Conservation (phyloP, 1,140 invertebrate species). For the Tribolium madens region DNA sequence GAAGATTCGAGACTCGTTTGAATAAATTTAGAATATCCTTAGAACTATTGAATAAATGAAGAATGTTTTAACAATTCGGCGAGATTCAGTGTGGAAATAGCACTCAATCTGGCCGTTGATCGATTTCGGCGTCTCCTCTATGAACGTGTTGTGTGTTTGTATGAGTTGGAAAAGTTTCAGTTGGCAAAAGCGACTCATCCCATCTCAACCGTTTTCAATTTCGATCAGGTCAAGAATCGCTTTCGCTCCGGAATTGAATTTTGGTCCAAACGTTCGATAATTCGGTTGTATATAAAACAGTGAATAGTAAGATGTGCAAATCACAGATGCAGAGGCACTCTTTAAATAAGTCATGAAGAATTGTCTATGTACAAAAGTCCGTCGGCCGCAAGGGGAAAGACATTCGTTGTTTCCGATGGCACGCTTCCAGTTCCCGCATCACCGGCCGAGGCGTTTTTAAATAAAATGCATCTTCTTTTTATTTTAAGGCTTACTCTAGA, state of each 20-base stretch:
- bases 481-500: conserved; percentile 33
- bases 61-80: neutral
- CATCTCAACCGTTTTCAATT: neutral
- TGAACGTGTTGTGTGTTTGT: conserved; percentile 17
- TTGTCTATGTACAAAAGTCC: conserved; percentile 15
- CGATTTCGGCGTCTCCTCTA: conserved; percentile 6
- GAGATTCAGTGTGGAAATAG: neutral
- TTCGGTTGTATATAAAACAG: conserved; percentile 46
- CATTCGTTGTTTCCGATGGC: conserved; percentile 21
- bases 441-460: conserved; percentile 16
- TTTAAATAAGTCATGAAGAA: conserved; percentile 37
- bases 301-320: conserved; percentile 48
- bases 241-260: neutral
- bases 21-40: conserved; percentile 35
- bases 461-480: conserved; percentile 1
- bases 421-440: conserved; percentile 16
- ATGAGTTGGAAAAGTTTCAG: conserved; percentile 37
- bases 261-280: conserved; percentile 42
- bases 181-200: neutral
- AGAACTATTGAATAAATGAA: conserved; percentile 16
- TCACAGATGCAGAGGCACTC: conserved; percentile 55
- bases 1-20: conserved; percentile 18
- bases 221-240: conserved; percentile 22
- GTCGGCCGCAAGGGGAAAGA: neutral
- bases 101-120: neutral